Evolutionary conservation across 2,888 invertebrate genomes (phyloP), one percentile per base, ranked within the genome.

Genomic region (Oscheius onirici): DNA sequence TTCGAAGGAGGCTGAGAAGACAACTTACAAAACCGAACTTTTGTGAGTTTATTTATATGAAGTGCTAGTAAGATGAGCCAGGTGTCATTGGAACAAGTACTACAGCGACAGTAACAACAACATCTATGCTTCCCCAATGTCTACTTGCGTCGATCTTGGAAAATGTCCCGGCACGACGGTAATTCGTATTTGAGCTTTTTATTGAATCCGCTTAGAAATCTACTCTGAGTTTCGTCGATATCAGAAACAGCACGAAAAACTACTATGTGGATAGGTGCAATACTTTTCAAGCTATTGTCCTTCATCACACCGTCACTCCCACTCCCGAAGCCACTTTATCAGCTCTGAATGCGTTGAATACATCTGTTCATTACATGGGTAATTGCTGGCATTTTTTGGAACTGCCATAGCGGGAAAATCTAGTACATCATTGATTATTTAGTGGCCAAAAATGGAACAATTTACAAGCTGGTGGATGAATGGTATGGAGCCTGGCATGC

Each of bases 81-180:
- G 70, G n/a, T 70, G 70, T 51, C 70, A 70, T 28, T 70, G 70
- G 70, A 34, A 63, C 10, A 70, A 70, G 28, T 70, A 70, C 43
- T 70, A 70, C 34, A 20, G 22, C 3, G 70, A 70, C 34, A 52
- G 51, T 20, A 70, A 70, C 20, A 63, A 41, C 28, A 51, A 34
- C 44, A 41, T 40, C 11, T 20, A 17, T 6, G 34, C 61, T 10
- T 44, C 60, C 1, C 54, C 41, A n/a, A 34, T 43, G 34, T 52
- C 70, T 0, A 63, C 63, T 10, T 70, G 70, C 28, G 61, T 52
- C 6, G 70, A 70, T 44, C 52, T 61, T 6, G 70, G 61, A 0
- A 51, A 28, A 20, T 70, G 70, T 65, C 40, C 44, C 26, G n/a
- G 40, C 26, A 8, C 40, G 20, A 5, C 11, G 15, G 41, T 20